Conservation (phyloP, 1,140 invertebrate genomes). For the Anastrepha obliqua region DNA sequence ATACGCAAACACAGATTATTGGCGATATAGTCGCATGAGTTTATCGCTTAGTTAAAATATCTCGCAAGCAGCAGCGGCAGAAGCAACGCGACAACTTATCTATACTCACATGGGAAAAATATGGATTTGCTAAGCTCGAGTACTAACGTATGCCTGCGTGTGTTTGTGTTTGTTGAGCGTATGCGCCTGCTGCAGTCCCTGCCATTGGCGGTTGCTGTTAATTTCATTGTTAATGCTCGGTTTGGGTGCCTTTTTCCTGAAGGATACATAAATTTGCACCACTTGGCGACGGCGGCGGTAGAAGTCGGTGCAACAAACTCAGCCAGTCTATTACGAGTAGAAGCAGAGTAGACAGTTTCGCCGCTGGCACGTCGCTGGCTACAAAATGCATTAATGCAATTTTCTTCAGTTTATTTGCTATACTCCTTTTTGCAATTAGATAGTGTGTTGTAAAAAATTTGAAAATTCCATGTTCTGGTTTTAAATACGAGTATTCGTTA, state of each 20-base stretch:
- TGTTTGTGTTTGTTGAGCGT: too few relatives aligned
- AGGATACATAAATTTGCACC: constrained; percentile 35
- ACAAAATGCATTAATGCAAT: constrained; percentile 28
- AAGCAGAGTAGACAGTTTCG: neutral
- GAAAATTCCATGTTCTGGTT: too few relatives aligned
- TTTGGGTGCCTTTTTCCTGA: neutral
- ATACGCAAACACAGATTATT: neutral
- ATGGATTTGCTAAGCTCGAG: neutral
- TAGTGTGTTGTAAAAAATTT: too few relatives aligned
- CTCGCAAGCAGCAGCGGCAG: neutral
- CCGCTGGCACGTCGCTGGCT: neutral
- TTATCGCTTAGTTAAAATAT: neutral
- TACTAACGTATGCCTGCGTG: too few relatives aligned
- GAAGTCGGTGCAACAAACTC: neutral
- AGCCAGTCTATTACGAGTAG: neutral
- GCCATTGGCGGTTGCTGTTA: constrained; percentile 7
- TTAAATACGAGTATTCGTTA: too few relatives aligned
- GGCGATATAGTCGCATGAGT: neutral
- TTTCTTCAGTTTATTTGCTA: neutral
- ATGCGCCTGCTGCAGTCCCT: neutral
- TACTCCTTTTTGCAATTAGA: too few relatives aligned
- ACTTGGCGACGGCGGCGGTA: neutral
- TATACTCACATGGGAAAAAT: neutral
- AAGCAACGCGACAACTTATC: neutral
- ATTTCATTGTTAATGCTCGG: constrained; percentile 32